Base-by-base conservation (phyloP, 2,888 invertebrate genomes). In the Gortyna flavago region DNA sequence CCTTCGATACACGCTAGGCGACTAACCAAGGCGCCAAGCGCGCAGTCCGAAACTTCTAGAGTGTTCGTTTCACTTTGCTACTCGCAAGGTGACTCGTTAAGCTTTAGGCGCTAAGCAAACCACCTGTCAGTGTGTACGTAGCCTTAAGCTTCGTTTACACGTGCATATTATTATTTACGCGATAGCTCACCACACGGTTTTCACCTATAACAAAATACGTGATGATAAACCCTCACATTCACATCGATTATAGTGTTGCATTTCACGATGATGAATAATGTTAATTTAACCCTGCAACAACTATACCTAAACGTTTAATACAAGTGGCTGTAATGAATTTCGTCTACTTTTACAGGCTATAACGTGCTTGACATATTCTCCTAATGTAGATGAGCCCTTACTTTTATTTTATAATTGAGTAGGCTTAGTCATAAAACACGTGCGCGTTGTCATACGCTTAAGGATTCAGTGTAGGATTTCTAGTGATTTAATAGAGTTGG, bases 351-450 rank as follows among this genome's bases (percentile, higher is more conserved):
- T 64, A 62, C 41, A 35, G 4, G 29, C 11, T 54, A 35, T 54
- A 11, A 25, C 9, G 13, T 54, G 13, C 21, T 80, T 41, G 18
- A 9, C 2, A 51, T 44, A 51, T 6, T 75, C 21, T 25, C 16
- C 16, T 16, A 35, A 38, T 76, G 32, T 59, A 82, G 16, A 77
- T 29, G 29, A 77, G 25, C 32, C 65, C 13, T 82, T 66, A 41
- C 2, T n/a, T 59, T 75, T 18, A 59, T n/a, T 59, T 75, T 18
- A 59, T 66, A 35, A 82, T 76, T 48, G 35, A 48, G 48, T 16
- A 21, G 21, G 32, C 38, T 82, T 64, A 48, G 32, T 48, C 54
- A 82, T 74, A 80, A 72, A 29, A 73, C 6, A 41, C 18, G 21
- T 81, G 44, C 11, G 11, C 5, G 3, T 48, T 75, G n/a, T 21